These are phyloP conservation scores for Leucania comma DNA, from an alignment of 2,888 invertebrate species.

Conservation along the genomic window DNA sequence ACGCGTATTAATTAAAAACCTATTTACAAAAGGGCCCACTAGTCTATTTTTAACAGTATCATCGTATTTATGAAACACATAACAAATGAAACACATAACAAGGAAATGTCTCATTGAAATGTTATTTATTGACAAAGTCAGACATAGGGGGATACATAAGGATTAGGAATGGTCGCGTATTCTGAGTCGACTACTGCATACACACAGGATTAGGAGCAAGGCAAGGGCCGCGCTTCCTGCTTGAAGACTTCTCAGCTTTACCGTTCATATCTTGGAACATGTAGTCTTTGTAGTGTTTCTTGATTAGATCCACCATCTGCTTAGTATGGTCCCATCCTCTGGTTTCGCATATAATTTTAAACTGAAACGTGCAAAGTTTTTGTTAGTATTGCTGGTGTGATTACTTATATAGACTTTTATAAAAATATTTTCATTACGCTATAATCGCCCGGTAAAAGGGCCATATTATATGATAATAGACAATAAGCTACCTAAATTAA, in stretches of 20 bases:
- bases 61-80: no score
- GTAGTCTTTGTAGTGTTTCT: constrained; percentile 92
- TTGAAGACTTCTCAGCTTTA: constrained; percentile 69
- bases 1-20: no score
- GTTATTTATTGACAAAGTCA: constrained; percentile 29
- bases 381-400: neutral
- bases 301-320: constrained; percentile 81
- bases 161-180: neutral
- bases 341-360: constrained; percentile 97
- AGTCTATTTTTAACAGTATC: no score
- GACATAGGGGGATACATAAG: neutral
- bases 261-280: constrained; percentile 80
- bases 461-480: no score
- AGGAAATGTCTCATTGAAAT: neutral
- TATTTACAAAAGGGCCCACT: no score
- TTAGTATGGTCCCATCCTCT: constrained; percentile 94
- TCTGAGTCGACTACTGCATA: constrained; percentile 76
- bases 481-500: no score
- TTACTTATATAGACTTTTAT: neutral
- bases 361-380: constrained; percentile 85
- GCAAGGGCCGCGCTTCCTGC: constrained; percentile 81
- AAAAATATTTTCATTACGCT: neutral
- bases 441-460: neutral
- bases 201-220: constrained; percentile 86
- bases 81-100: neutral